Percentiles rank a stretch among this genome's conserved stretches.
These are phyloP conservation scores for Heliconius aoede DNA, from an alignment of 2,888 invertebrate genomes.

Conservation along the genomic window DNA sequence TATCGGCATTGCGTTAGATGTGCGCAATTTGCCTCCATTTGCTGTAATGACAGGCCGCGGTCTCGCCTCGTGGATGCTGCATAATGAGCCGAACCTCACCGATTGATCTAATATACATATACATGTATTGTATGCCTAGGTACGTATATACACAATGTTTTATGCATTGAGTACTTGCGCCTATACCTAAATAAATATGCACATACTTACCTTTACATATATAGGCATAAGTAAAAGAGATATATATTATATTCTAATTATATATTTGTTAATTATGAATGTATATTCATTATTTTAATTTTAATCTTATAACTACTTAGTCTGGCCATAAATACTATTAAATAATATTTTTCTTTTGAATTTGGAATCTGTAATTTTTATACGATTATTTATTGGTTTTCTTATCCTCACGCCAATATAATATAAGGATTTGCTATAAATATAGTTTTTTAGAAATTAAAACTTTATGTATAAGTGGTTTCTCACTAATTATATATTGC, in stretches of 20 bases:
- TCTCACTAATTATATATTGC: background rate
- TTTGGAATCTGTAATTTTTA: no score
- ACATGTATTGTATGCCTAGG: constrained; percentile 4
- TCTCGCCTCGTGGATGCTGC: constrained; percentile 65
- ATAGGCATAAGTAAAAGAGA: no score
- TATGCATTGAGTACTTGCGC: background rate
- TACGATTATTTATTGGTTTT: background rate
- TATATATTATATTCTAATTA: no score
- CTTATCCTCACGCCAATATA: no score
- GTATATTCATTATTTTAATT: no score
- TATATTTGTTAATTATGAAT: no score
- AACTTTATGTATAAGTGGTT: background rate
- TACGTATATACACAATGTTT: background rate
- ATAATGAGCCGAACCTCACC: constrained; percentile 78
- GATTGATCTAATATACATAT: constrained; percentile 63
- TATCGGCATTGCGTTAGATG: constrained; percentile 76
- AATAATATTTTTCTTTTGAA: no score
- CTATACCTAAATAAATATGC: no score
- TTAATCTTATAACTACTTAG: no score
- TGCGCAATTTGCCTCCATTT: constrained; percentile 82
- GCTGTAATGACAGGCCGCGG: constrained; percentile 80
- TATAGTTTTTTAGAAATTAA: no score
- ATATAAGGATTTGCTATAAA: background rate
- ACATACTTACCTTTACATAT: no score
- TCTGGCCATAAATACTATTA: no score